Base-by-base conservation (phyloP, 2,888 invertebrate genomes). In the Notodonta ziczac region DNA sequence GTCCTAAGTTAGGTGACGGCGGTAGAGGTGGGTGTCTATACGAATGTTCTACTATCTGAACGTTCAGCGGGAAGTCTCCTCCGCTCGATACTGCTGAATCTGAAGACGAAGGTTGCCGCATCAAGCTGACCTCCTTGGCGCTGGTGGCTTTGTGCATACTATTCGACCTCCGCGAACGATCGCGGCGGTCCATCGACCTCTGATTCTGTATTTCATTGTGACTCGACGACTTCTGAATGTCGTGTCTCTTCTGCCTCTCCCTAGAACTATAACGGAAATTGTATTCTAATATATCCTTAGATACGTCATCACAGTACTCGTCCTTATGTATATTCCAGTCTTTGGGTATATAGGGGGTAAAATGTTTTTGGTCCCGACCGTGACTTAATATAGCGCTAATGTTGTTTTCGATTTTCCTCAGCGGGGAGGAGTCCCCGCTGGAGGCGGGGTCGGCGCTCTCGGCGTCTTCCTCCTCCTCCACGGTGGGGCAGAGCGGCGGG, bases 141-240 rank as follows among this genome's bases (percentile, higher is more conserved):
- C 96, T 96, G 77, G 96, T 96, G 14, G 96, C 96, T 83, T 96
- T 96, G 81, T 96, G 96, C 84, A 96, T 96, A 72, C 96, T 96
- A 76, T 95, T 94, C 39, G 94, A 88, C 75, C 95, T 91, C 60
- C 94, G 87, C 16, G 94, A 94, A 54, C 94, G 89, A 66, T 93
- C 94, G 48, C 94, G 89, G 50, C 93, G 88, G 65, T 93, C 93
- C 76, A 93, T 90, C 67, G 94, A 90, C 67, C 93, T 82, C 82
- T 94, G 90, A 83, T 94, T 87, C 73, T 94, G 94, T 75, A 95
- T 95, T 79, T 95, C 95, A 82, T 94, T 95, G 74, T 95, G 95
- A 83, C 95, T 95, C 74, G 94, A 95, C 10, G 95, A 95, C 76
- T 95, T 95, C 77, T 95, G 95, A 63, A 95, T 91, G 73, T 95